These are phyloP conservation scores for Streptopelia turtur DNA, from an alignment of 2,797 vertebrate species.

Conservation along the genomic window DNA sequence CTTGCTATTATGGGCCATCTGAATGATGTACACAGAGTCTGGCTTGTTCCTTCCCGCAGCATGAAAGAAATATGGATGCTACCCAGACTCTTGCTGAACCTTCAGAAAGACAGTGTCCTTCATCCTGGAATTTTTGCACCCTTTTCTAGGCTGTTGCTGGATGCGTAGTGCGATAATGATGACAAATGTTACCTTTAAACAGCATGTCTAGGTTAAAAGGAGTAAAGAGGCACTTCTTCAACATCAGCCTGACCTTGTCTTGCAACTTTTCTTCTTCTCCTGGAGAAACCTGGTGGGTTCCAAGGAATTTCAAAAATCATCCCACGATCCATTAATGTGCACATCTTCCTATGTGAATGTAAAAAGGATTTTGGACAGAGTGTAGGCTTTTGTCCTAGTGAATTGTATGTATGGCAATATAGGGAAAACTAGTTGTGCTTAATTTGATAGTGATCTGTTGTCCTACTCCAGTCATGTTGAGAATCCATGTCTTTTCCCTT, in stretches of 20 bases:
- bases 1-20: background rate
- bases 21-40: background rate
- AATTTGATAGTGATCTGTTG: conserved; percentile 42
- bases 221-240: conserved; percentile 36
- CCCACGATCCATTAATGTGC: background rate
- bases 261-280: conserved; percentile 29
- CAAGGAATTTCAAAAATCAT: conserved; percentile 22
- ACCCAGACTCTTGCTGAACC: conserved; percentile 33
- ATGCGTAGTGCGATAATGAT: background rate
- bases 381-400: conserved; percentile 48
- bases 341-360: conserved; percentile 19
- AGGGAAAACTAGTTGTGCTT: conserved; percentile 45
- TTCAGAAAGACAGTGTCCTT: background rate
- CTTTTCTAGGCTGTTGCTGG: conserved; percentile 11
- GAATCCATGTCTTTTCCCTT: conserved; percentile 4
- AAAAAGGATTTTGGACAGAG: conserved; percentile 55
- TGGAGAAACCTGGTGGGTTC: background rate
- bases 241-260: conserved; percentile 30
- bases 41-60: background rate
- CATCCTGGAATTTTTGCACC: conserved; percentile 9
- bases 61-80: conserved; percentile 13
- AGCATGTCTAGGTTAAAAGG: conserved; percentile 22
- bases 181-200: conserved; percentile 1
- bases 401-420: conserved; percentile 44
- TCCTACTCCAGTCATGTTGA: conserved; percentile 8